A percentile compares a stretch with the other conserved stretches of the same genome.
Conservation (phyloP, 2,113 vertebrate species). For the Hyperopisus bebe region DNA sequence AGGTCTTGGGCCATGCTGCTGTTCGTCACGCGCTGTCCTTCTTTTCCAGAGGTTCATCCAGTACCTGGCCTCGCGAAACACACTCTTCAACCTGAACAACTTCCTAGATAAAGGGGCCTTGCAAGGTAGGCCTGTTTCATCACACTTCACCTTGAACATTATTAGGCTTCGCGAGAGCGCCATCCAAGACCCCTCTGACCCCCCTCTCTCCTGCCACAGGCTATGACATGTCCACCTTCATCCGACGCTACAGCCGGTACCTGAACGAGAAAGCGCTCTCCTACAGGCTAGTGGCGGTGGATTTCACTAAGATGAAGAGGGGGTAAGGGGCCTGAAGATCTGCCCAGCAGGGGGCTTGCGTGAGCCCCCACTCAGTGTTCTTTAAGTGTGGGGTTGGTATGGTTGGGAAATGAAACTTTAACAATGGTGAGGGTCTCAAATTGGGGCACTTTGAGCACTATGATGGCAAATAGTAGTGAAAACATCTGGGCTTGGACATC, state of each 20-base stretch:
- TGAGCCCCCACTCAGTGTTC: background rate
- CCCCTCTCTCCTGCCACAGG: constrained; percentile 55
- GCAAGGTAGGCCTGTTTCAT: constrained; percentile 65
- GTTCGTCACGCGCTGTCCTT: background rate
- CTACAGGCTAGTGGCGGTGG: constrained; percentile 83
- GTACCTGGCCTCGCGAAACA: constrained; percentile 83
- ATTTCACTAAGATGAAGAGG: constrained; percentile 94
- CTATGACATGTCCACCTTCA: constrained; percentile 91
- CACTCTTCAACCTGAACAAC: constrained; percentile 89
- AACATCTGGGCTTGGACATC: background rate
- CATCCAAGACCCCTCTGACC: background rate
- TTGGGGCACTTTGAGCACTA: background rate
- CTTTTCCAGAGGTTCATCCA: constrained; percentile 78
- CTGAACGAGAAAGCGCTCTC: constrained; percentile 95
- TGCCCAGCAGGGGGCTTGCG: background rate
- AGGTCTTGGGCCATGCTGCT: background rate
- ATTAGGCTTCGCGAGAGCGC: background rate
- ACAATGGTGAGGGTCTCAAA: background rate
- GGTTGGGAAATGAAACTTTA: background rate
- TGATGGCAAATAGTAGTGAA: background rate
- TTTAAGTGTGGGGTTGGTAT: background rate
- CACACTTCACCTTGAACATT: background rate
- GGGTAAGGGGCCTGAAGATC: constrained; percentile 59
- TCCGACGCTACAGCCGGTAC: constrained; percentile 87
- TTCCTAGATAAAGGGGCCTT: constrained; percentile 84